phyloP scores from a whole-genome alignment of 1,140 invertebrate genomes.

The Caenorhabditis briggsae region DNA sequence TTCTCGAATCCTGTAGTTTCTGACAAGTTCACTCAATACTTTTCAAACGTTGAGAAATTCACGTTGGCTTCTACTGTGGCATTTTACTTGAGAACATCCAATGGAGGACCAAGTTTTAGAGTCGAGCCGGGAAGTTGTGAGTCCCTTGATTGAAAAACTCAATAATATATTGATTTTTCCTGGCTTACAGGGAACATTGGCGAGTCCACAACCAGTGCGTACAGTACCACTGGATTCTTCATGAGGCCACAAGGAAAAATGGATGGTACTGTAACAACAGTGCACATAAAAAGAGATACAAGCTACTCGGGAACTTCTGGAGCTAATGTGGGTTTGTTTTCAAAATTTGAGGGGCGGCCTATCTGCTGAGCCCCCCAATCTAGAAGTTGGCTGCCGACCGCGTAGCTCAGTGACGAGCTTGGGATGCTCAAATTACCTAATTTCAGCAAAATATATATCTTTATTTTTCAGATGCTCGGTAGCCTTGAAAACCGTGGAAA shows the following conservation, averaged over 20 bases:
- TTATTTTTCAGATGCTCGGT: not conserved
- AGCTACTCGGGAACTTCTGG: not conserved
- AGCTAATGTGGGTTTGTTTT: not conserved
- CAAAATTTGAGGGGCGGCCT: too few species aligned
- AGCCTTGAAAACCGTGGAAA: not conserved
- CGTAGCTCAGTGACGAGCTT: too few species aligned
- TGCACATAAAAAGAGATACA: not conserved
- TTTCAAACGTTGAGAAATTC: not conserved
- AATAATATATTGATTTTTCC: too few species aligned
- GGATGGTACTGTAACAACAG: not conserved
- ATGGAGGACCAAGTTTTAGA: not conserved
- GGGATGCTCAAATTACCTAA: not conserved
- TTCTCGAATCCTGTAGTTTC: slow-evolving; percentile 15
- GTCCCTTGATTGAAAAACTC: too few species aligned
- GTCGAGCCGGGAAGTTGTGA: not conserved
- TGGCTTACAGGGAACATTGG: not conserved
- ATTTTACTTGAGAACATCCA: slow-evolving; percentile 3
- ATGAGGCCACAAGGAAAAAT: not conserved
- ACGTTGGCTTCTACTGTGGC: not conserved
- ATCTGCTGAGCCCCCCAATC: too few species aligned
- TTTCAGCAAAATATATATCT: not conserved
- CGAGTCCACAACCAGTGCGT: not conserved
- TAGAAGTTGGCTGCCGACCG: too few species aligned
- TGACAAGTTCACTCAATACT: not conserved
- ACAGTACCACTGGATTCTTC: not conserved